Conservation (phyloP, 2,797 vertebrate genomes). For the Octomys mimax region DNA sequence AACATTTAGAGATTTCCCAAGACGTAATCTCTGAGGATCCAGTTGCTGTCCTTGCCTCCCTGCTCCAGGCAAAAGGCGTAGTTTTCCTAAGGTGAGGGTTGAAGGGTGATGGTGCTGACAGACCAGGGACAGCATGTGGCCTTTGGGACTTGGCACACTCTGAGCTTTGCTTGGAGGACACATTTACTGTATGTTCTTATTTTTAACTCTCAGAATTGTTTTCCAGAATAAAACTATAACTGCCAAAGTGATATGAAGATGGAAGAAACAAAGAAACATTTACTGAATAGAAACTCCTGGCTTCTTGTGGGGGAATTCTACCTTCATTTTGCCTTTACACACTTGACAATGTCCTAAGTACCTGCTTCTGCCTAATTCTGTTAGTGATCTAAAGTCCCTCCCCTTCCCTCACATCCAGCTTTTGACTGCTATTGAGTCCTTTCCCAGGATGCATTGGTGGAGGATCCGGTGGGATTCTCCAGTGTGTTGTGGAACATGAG, state of each 20-base stretch:
- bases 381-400: neutral
- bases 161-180: neutral
- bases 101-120: accelerated
- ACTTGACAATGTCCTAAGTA: neutral
- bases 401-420: neutral
- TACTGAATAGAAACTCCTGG: neutral
- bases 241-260: neutral
- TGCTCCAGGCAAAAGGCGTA: neutral
- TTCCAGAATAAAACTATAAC: neutral
- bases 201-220: neutral
- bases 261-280: neutral
- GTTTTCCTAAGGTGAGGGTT: neutral
- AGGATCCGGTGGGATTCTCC: neutral
- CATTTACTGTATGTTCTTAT: too few species aligned
- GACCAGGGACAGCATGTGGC: accelerated
- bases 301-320: neutral
- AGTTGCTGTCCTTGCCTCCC: neutral
- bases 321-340: neutral
- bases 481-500: neutral
- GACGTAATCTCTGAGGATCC: neutral
- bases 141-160: accelerated
- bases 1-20: neutral
- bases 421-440: slow-evolving; percentile 6
- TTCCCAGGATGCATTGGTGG: neutral
- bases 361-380: slow-evolving; percentile 24